Evolutionary conservation across 2,888 invertebrate genomes (phyloP).

Genomic region (Callyntrura guangdongensis): DNA sequence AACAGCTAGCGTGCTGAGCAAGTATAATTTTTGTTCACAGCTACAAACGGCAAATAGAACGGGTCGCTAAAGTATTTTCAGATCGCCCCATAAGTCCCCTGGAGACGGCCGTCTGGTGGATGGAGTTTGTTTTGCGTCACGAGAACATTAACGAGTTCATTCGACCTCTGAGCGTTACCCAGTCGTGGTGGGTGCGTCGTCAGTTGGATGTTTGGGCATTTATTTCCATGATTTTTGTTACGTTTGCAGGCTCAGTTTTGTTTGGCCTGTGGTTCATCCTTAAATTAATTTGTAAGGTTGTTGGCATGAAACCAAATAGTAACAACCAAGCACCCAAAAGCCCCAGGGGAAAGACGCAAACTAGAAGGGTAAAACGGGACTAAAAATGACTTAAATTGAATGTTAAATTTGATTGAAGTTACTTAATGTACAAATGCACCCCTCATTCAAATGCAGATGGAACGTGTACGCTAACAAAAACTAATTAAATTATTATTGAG

Average conservation of each 20-base stretch:
- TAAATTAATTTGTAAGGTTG: no score
- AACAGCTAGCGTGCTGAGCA: neutral
- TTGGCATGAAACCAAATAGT: no score
- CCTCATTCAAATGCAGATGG: no score
- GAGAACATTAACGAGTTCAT: conserved; percentile 54
- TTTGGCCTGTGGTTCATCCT: no score
- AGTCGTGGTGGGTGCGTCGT: conserved; percentile 70
- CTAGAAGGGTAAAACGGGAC: no score
- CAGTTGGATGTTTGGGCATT: conserved; percentile 70
- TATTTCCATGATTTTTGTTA: conserved; percentile 7
- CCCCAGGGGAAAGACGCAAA: no score
- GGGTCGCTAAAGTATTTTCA: conserved; percentile 32
- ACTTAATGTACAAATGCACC: no score
- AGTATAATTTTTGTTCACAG: conserved; percentile 58
- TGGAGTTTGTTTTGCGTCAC: conserved; percentile 56
- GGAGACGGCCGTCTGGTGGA: conserved; percentile 64
- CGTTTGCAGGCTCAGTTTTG: conserved; percentile 1
- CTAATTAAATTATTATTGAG: no score
- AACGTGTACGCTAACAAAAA: no score
- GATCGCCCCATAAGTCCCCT: conserved; percentile 51
- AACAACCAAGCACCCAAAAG: no score
- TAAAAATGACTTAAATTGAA: no score
- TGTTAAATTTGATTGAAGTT: no score
- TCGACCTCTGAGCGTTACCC: conserved; percentile 36
- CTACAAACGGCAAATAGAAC: conserved; percentile 61